phyloP scores from a whole-genome alignment of 23 tunicate species.

The Trididemnum clinides region DNA sequence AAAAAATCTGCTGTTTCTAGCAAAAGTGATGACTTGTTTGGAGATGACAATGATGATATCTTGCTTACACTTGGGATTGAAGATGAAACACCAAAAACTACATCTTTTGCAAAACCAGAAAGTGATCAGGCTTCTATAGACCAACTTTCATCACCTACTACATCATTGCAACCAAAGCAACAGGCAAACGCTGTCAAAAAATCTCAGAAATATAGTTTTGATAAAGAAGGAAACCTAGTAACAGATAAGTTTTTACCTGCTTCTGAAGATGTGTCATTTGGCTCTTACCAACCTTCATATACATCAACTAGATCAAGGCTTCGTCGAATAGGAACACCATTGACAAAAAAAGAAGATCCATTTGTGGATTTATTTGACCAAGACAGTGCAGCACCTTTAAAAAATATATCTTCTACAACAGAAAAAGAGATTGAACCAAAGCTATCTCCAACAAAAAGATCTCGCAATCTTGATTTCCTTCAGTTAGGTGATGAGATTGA shows the following conservation, averaged over 20 bases:
- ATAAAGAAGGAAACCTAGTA: constrained; percentile 58
- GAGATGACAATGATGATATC: constrained; percentile 49
- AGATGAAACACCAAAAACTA: constrained; percentile 31
- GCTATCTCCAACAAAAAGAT: not conserved
- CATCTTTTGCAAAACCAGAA: too few species aligned
- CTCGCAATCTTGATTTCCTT: constrained; percentile 28
- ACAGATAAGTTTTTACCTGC: constrained; percentile 26
- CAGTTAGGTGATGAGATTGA: constrained; percentile 51
- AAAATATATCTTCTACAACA: too few species aligned
- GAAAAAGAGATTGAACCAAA: not conserved
- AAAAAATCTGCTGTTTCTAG: not conserved
- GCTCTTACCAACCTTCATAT: constrained; percentile 54
- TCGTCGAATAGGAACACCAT: too few species aligned
- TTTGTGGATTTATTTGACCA: too few species aligned
- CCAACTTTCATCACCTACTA: not conserved
- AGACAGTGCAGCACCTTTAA: too few species aligned
- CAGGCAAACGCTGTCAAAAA: not conserved
- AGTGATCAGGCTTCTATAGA: not conserved
- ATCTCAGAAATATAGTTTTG: constrained; percentile 30
- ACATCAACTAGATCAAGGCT: not conserved
- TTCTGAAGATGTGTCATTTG: constrained; percentile 49
- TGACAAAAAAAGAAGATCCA: too few species aligned
- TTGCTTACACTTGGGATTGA: constrained; percentile 40
- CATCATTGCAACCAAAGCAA: too few species aligned
- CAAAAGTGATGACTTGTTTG: constrained; percentile 42